Base-by-base conservation (phyloP, 2,797 vertebrate species). In the Hylomyscus alleni region DNA sequence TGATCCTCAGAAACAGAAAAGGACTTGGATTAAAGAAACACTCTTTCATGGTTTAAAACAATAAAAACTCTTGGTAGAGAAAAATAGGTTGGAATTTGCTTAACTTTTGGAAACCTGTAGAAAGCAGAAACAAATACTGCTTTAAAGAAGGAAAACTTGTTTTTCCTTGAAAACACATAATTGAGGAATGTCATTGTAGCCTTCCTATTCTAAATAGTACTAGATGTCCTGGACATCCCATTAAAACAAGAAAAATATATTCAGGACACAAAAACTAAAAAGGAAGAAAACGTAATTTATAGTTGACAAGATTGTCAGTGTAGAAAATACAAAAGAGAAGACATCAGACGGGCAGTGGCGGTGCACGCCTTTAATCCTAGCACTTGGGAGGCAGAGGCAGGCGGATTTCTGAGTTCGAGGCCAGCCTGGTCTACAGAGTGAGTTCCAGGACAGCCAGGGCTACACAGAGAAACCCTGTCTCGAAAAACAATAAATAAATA, bases 1-100 rank as follows among this genome's bases (percentile, higher is more conserved):
- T 54, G 52, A 94, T 94, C 6, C 31, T 54, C 93, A 60, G 77
- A 96, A 96, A 85, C n/a, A 87, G 62, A 95, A 96, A 95, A 94
- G 12, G 14, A 34, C 94, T 67, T 60, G 82, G 77, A 96, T 76
- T 73, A 94, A 40, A 93, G 92, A 91, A 89, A 95, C 0, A 91
- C 8, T 7, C 24, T 84, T 93, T 87, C 20, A 82, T 96, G 84
- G 75, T 80, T 87, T 80, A 90, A 94, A 89, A 90, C 83, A 73
- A 95, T 22, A 95, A 91, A 93, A 95, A 37, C 11, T 89, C 86
- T 67, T 81, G 88, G 52, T 26, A 50, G n/a, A 50, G 12, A 85
- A 47, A 85, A 67, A 94, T 52, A 90, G 72, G 17, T 72, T 87
- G n/a, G 73, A 91, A 96, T 76, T 88, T 96, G 78, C 26, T 92